Percentiles rank a stretch among this genome's conserved stretches.
phyloP scores from a whole-genome alignment of 2,797 vertebrate species.

The Labroides dimidiatus region DNA sequence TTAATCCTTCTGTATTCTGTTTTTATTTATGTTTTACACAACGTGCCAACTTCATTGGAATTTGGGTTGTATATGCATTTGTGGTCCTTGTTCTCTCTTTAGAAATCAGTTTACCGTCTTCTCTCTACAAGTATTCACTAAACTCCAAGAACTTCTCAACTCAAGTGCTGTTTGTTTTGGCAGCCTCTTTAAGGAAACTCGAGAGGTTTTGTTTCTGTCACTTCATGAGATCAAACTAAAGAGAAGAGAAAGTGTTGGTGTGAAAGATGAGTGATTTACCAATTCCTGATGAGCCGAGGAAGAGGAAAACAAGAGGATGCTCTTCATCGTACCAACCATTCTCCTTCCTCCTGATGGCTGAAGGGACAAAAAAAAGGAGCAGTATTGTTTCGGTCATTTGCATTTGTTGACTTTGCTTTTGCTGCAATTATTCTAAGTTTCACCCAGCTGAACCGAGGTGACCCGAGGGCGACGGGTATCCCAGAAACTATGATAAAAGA shows the following conservation, averaged over 20 bases:
- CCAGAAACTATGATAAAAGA: constrained; percentile 74
- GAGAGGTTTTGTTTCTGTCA: constrained; percentile 2
- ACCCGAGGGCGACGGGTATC: constrained; percentile 58
- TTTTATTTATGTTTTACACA: no score
- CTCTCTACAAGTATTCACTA: constrained; percentile 5
- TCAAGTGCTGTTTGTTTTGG: constrained; percentile 51
- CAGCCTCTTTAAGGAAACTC: constrained; percentile 26
- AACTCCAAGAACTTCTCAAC: constrained; percentile 4
- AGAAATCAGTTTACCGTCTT: constrained; percentile 12
- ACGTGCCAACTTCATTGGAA: no score
- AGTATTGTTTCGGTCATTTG: constrained; percentile 57
- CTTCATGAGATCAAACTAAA: constrained; percentile 26
- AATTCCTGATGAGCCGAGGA: constrained; percentile 97
- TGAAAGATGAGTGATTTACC: constrained; percentile 82
- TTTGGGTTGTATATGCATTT: constrained; percentile 2
- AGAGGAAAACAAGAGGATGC: constrained; percentile 97
- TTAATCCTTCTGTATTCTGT: no score
- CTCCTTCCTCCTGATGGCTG: constrained; percentile 97
- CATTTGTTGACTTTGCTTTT: constrained; percentile 69
- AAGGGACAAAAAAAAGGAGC: constrained; percentile 36
- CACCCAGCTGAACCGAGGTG: constrained; percentile 40
- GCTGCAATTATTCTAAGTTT: constrained; percentile 41
- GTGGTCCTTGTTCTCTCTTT: constrained; percentile 7
- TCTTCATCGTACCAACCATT: constrained; percentile 99
- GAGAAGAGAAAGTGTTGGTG: constrained; percentile 13